Evolutionary conservation across 2,113 vertebrate genomes (phyloP).

Genomic region (Tychaedon coryphoeus): DNA sequence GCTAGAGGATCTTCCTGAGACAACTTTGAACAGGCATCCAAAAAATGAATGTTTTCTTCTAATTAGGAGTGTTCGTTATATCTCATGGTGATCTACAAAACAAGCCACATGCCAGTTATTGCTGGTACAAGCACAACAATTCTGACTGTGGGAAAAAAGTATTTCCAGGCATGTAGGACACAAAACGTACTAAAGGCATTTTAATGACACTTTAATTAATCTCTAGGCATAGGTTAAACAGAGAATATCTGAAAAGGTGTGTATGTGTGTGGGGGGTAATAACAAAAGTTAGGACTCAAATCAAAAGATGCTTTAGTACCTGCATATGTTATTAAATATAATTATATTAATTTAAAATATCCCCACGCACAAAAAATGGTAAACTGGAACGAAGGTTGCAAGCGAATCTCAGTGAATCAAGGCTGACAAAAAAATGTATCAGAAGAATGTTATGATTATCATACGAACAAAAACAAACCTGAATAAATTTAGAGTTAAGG

Average conservation of each 20-base stretch:
- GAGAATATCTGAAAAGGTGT: slow-evolving; percentile 53
- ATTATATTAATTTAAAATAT: slow-evolving; percentile 65
- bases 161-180: slow-evolving; percentile 61
- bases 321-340: slow-evolving; percentile 60
- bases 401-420: slow-evolving; percentile 21
- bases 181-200: slow-evolving; percentile 61
- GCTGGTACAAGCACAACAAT: slow-evolving; percentile 62
- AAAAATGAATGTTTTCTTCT: slow-evolving; percentile 37
- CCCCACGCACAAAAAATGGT: slow-evolving; percentile 38
- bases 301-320: slow-evolving; percentile 57
- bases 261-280: slow-evolving; percentile 50
- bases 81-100: slow-evolving; percentile 51
- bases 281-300: slow-evolving; percentile 47
- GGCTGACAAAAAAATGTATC: neutral
- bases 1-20: slow-evolving; percentile 9
- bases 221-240: slow-evolving; percentile 46
- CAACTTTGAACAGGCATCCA: slow-evolving; percentile 38
- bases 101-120: slow-evolving; percentile 56
- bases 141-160: slow-evolving; percentile 56
- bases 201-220: slow-evolving; percentile 67
- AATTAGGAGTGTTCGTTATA: slow-evolving; percentile 23
- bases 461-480: neutral
- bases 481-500: slow-evolving; percentile 42
- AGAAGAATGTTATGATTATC: slow-evolving; percentile 49
- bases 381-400: slow-evolving; percentile 40